A percentile compares a stretch with the other conserved stretches of the same genome.
phyloP scores from a whole-genome alignment of 2,888 invertebrate genomes.

The Tethea ocularis region DNA sequence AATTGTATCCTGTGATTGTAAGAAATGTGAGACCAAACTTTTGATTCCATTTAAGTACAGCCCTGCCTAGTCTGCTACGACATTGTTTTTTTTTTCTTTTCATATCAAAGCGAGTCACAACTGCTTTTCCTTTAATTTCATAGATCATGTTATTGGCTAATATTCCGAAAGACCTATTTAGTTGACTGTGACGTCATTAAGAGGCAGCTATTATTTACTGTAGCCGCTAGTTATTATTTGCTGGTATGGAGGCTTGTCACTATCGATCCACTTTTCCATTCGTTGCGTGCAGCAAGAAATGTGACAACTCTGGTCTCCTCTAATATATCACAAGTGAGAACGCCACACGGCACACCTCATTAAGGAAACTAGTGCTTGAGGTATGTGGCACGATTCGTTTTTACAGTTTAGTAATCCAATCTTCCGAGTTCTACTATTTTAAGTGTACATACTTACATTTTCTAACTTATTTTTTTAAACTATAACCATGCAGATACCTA shows the following conservation, averaged over 20 bases:
- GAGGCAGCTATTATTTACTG: no score
- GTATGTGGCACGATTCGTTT: slow-evolving; percentile 2
- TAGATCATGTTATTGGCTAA: no score
- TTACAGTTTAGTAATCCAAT: not conserved
- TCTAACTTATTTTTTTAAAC: no score
- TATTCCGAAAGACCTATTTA: no score
- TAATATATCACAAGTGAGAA: slow-evolving; percentile 2
- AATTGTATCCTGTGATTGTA: slow-evolving; percentile 1
- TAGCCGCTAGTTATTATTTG: no score
- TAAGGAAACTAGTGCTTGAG: not conserved
- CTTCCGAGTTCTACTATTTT: not conserved
- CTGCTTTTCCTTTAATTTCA: not conserved
- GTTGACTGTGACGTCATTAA: no score
- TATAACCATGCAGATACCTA: no score
- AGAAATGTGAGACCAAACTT: not conserved
- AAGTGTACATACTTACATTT: not conserved
- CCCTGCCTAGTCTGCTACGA: not conserved
- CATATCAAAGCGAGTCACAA: not conserved
- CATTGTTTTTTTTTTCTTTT: not conserved
- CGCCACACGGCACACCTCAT: no score
- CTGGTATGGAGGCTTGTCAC: not conserved
- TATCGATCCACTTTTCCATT: not conserved
- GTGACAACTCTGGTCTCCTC: slow-evolving; percentile 1
- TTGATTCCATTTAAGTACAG: not conserved
- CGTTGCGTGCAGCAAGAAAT: not conserved